Base-by-base conservation (phyloP, 2,797 vertebrate species). In the Phoebastria nigripes region DNA sequence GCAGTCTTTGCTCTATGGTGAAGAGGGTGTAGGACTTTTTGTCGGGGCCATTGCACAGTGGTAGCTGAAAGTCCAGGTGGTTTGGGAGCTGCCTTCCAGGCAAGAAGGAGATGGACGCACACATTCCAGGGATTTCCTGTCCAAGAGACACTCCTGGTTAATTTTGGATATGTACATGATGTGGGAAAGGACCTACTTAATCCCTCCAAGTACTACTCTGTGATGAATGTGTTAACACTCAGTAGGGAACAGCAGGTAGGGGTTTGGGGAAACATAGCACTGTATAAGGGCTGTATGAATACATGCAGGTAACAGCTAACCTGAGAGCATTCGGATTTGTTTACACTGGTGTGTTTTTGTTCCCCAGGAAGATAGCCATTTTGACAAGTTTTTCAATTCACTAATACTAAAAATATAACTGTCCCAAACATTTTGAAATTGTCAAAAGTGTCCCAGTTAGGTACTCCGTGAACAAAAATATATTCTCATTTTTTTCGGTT, bases 361-460 rank as follows among this genome's bases (percentile, higher is more conserved):
- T 85, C 33, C 37, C 15, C 20, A 19, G 73, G 11, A 86, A 86
- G 17, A 29, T 6, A 54, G 51, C 25, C 11, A 4, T 76, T 90
- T 89, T 52, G 58, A 55, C 71, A 90, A 77, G 58, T 15, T 80
- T 94, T 72, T 72, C 62, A 47, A 4, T 76, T 59, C 59, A 12
- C 31, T 71, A 69, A 52, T 82, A 54, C 70, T 84, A 82, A 94
- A 95, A 96, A 92, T 90, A 72, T 12, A 93, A 41, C 51, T 37
- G 29, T 77, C 66, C 77, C 59, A 67, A 70, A 44, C 66, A 80
- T 77, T 73, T 46, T 90, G 62, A 63, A 87, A 73, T 44, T 82
- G 66, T 47, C 81, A 46, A 2, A 89, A 77, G n/a, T 63, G 70
- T 31, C 81, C 86, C 89, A 91, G 73, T 93, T 89, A 84, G 18